Percentiles rank a stretch among this genome's conserved stretches.
These are phyloP conservation scores for Epinotia demarniana DNA, from an alignment of 2,888 invertebrate genomes.

Conservation along the genomic window DNA sequence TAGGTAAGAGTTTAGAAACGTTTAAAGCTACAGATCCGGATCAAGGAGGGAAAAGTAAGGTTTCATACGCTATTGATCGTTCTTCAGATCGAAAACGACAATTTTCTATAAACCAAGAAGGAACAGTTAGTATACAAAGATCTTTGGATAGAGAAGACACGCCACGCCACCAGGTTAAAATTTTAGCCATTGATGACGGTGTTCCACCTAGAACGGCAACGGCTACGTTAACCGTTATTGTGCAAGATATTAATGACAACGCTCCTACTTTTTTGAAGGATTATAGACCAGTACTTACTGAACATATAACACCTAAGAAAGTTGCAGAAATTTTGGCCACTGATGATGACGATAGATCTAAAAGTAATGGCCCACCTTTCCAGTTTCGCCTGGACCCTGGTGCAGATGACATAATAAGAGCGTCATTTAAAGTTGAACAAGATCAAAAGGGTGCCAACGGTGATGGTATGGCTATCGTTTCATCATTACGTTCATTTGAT, in stretches of 20 bases:
- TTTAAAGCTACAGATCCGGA: slow-evolving; percentile 98
- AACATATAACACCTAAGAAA: slow-evolving; percentile 95
- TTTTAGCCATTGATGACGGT: slow-evolving; percentile 97
- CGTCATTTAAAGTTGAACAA: slow-evolving; percentile 98
- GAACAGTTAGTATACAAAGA: slow-evolving; percentile 97
- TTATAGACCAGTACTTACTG: slow-evolving; percentile 95
- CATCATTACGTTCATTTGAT: slow-evolving; percentile 96
- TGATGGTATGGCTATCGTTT: slow-evolving; percentile 99
- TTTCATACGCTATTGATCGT: slow-evolving; percentile 95
- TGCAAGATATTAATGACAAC: slow-evolving; percentile 98
- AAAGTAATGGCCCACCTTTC: slow-evolving; percentile 98
- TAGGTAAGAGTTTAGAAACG: slow-evolving; percentile 95
- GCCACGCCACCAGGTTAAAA: slow-evolving; percentile 97
- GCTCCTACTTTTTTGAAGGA: slow-evolving; percentile 97
- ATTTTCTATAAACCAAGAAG: slow-evolving; percentile 97
- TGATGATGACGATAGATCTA: slow-evolving; percentile 96
- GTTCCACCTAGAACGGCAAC: slow-evolving; percentile 97
- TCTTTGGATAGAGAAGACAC: slow-evolving; percentile 97
- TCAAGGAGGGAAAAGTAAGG: slow-evolving; percentile 96
- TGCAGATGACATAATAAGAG: slow-evolving; percentile 96
- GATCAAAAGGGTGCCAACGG: slow-evolving; percentile 99
- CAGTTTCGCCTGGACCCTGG: slow-evolving; percentile 96
- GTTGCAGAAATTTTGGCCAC: slow-evolving; percentile 97
- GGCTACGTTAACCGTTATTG: slow-evolving; percentile 96
- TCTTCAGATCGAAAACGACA: slow-evolving; percentile 96